Percentiles rank a stretch among this genome's conserved stretches.
Evolutionary conservation across 1,140 invertebrate genomes (phyloP).

Genomic region (Helicoverpa zea): DNA sequence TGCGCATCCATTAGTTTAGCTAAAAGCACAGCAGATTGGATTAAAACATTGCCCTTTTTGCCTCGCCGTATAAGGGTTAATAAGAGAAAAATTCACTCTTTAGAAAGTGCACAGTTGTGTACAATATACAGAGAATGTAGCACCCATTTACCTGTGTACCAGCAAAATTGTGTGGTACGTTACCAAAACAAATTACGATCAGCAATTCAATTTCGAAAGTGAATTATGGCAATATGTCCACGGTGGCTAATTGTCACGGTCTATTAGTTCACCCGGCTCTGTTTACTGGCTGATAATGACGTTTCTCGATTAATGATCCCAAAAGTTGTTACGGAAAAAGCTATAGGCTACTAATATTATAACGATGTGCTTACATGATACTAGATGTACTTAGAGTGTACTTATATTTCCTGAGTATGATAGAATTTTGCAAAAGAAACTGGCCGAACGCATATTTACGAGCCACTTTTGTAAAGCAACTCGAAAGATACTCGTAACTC

Average conservation of each 20-base stretch:
- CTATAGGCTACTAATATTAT: neutral
- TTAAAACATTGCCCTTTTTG: too few species aligned
- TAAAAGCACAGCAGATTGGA: too few species aligned
- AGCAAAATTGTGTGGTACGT: neutral
- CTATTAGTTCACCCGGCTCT: slow-evolving; percentile 16
- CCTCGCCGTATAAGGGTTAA: too few species aligned
- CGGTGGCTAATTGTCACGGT: slow-evolving; percentile 8
- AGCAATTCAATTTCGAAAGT: slow-evolving; percentile 29
- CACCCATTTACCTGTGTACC: neutral
- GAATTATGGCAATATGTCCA: slow-evolving; percentile 36
- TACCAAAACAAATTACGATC: neutral
- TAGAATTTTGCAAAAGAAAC: too few species aligned
- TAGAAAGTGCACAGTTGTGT: neutral
- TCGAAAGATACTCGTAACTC: too few species aligned
- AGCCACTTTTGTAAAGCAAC: too few species aligned
- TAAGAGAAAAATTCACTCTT: neutral
- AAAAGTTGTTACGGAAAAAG: neutral
- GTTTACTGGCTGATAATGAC: slow-evolving; percentile 25
- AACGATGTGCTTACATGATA: neutral
- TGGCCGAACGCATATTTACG: too few species aligned
- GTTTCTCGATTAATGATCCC: slow-evolving; percentile 24
- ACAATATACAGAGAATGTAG: neutral
- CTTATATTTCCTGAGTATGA: too few species aligned
- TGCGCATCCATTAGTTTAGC: too few species aligned
- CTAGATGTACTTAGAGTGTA: too few species aligned